Evolutionary conservation across 2,797 vertebrate species (phyloP).

Genomic region (Pipistrellus pygmaeus): DNA sequence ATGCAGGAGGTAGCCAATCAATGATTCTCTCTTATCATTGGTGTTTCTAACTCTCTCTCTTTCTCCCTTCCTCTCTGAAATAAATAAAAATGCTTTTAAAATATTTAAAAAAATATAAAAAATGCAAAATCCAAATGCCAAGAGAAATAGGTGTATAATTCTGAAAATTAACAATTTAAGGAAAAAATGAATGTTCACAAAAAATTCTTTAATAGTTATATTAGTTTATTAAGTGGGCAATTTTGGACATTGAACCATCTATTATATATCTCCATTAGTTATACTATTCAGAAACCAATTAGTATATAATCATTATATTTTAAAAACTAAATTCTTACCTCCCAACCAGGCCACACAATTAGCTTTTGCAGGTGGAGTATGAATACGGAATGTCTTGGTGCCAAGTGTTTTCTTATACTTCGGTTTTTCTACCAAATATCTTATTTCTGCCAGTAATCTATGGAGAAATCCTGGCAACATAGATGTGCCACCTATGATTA

Average conservation of each 20-base stretch:
- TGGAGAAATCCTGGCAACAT: constrained; percentile 98
- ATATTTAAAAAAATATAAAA: not conserved
- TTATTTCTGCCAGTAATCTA: constrained; percentile 96
- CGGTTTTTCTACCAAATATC: constrained; percentile 95
- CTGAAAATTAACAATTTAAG: constrained; percentile 45
- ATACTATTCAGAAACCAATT: constrained; percentile 4
- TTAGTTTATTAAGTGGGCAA: not conserved
- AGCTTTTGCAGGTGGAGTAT: constrained; percentile 96
- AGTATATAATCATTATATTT: constrained; percentile 28
- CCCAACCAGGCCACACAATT: constrained; percentile 99
- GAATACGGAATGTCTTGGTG: constrained; percentile 95
- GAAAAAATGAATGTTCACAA: constrained; percentile 41
- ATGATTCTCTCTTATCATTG: too few relatives aligned
- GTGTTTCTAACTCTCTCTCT: too few relatives aligned
- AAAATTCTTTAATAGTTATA: constrained; percentile 13
- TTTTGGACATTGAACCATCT: constrained; percentile 30
- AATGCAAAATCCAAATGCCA: not conserved
- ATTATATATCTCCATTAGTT: constrained; percentile 42
- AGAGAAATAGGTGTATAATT: constrained; percentile 43
- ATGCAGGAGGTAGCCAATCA: too few relatives aligned
- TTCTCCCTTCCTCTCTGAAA: too few relatives aligned
- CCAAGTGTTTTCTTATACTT: constrained; percentile 94
- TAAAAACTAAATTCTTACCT: constrained; percentile 89
- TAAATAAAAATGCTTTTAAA: too few relatives aligned
- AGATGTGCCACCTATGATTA: constrained; percentile 96